These are phyloP conservation scores for Sebastes trivittatus DNA, from an alignment of 2,797 vertebrate genomes.

Conservation along the genomic window DNA sequence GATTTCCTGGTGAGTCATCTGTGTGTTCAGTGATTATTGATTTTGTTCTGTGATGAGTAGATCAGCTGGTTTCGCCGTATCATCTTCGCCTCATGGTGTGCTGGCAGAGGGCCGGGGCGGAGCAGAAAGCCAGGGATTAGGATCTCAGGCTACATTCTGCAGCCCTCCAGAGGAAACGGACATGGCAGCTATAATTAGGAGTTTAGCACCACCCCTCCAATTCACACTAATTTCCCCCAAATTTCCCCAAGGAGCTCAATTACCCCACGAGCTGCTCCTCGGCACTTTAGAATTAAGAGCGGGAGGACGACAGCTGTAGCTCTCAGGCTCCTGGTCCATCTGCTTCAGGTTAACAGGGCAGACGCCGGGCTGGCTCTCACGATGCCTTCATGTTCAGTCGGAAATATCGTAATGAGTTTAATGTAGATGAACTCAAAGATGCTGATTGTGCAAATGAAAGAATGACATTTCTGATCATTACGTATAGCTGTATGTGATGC, in stretches of 20 bases:
- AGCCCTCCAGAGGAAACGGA: conserved; percentile 65
- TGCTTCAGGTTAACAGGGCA: conserved; percentile 59
- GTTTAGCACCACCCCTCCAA: conserved; percentile 61
- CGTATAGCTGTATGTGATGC: background rate
- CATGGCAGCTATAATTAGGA: conserved; percentile 56
- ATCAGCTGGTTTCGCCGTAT: background rate
- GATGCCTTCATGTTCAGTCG: background rate
- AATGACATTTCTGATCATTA: background rate
- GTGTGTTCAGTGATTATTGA: background rate
- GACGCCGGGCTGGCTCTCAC: background rate
- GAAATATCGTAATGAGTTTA: background rate
- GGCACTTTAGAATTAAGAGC: conserved; percentile 44
- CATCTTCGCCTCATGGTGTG: background rate
- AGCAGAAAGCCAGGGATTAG: conserved; percentile 20
- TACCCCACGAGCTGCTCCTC: conserved; percentile 36
- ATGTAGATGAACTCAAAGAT: background rate
- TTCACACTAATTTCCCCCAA: conserved; percentile 61
- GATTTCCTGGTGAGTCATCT: conserved; percentile 93
- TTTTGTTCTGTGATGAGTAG: background rate
- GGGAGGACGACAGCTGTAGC: conserved; percentile 59
- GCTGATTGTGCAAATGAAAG: background rate
- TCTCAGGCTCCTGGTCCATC: conserved; percentile 51
- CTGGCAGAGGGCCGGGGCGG: background rate
- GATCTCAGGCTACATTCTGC: conserved; percentile 47
- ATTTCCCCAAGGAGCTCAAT: conserved; percentile 71